Evolutionary conservation across 2,113 vertebrate genomes (phyloP), one percentile per base, ranked within the genome.

Genomic region (Aramus guarauna): DNA sequence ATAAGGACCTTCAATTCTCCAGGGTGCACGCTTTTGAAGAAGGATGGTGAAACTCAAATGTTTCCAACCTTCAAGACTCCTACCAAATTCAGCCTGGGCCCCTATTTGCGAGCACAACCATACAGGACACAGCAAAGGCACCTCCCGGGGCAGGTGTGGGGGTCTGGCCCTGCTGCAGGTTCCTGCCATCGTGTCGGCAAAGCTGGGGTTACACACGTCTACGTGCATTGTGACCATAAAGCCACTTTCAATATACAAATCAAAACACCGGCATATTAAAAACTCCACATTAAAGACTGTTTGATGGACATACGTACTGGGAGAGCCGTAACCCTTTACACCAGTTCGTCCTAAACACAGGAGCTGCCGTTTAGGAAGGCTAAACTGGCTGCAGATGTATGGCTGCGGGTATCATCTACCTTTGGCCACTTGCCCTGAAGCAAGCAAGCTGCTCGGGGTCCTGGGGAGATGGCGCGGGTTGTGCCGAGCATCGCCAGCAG

Each of bases 141-240:
- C 23, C 29, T 36, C 32, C 21, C 24, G 7, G 20, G 20, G 50
- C n/a, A 12, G n/a, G 58, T 4, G 0, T 2, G 2, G 9, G 39
- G 67, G 15, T 37, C 41, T 3, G 21, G 41, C 50, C 67, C 13
- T 13, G 3, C 50, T 8, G 32, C 3, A 1, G 71, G 62, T 5
- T 75, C 53, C 39, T 24, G 45, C 39, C 2, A 0, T 5, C 8
- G 2, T 4, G 17, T 15, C 11, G 2, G 39, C 3, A 0, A 37
- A 34, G 78, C 53, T 30, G 48, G 39, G 34, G 18, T 63, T 53
- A 55, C 37, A 12, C 4, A 14, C 6, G 7, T 8, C 55, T 23
- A 22, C 37, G 23, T 0, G 1, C 7, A 1, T 0, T 36, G 37
- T 24, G 27, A 13, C 36, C 68, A 68, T 8, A 59, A n/a, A 85